Evolutionary conservation across 2,113 vertebrate genomes (phyloP).

Genomic region (Percina caprodes): DNA sequence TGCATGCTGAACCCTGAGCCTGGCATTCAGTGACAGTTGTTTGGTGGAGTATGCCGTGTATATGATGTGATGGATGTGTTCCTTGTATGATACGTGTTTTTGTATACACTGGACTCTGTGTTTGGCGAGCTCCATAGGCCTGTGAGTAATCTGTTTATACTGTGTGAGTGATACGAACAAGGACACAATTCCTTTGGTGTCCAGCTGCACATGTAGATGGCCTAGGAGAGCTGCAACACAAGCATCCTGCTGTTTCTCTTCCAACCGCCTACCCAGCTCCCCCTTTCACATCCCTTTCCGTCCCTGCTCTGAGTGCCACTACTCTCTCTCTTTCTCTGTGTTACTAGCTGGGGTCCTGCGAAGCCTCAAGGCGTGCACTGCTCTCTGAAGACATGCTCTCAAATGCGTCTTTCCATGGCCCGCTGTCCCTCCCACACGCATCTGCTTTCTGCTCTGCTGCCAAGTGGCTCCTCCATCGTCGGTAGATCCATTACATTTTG

Average conservation of each 20-base stretch:
- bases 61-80: slow-evolving; percentile 64
- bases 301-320: slow-evolving; percentile 14
- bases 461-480: slow-evolving; percentile 51
- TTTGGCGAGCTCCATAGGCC: slow-evolving; percentile 59
- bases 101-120: slow-evolving; percentile 71
- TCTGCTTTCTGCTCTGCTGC: slow-evolving; percentile 56
- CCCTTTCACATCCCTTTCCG: background rate
- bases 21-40: slow-evolving; percentile 64
- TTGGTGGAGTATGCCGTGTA: slow-evolving; percentile 41
- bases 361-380: slow-evolving; percentile 51
- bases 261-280: slow-evolving; percentile 26
- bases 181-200: slow-evolving; percentile 66
- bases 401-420: slow-evolving; percentile 42
- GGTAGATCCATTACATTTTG: slow-evolving; percentile 67
- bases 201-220: slow-evolving; percentile 71
- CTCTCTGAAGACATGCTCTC: slow-evolving; percentile 51
- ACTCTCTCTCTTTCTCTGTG: slow-evolving; percentile 4
- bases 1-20: slow-evolving; percentile 30
- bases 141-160: slow-evolving; percentile 76
- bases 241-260: slow-evolving; percentile 62
- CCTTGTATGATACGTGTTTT: slow-evolving; percentile 44
- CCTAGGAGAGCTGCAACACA: slow-evolving; percentile 50
- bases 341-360: slow-evolving; percentile 36
- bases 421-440: slow-evolving; percentile 30
- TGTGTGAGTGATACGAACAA: slow-evolving; percentile 61